Evolutionary conservation across 2,888 invertebrate species (phyloP).

Genomic region (Lordiphosa fenestrarum): DNA sequence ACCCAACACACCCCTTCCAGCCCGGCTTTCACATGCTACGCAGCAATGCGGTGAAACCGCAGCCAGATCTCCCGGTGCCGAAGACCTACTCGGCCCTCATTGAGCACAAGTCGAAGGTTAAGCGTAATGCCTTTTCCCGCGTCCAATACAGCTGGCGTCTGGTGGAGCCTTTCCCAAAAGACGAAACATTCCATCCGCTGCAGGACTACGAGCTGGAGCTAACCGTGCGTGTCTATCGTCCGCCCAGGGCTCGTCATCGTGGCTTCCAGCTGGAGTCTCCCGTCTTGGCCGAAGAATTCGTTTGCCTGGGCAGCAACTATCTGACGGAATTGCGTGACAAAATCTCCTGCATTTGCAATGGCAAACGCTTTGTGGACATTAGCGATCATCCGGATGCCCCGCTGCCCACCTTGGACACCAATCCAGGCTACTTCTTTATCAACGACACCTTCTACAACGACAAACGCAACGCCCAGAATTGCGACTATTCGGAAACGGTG

Average conservation of each 20-base stretch:
- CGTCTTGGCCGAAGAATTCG: slow-evolving; percentile 82
- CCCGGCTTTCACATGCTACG: slow-evolving; percentile 37
- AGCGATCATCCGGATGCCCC: slow-evolving; percentile 81
- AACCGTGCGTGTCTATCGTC: slow-evolving; percentile 81
- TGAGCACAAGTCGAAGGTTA: slow-evolving; percentile 34
- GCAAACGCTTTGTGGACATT: slow-evolving; percentile 83
- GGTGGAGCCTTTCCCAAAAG: neutral
- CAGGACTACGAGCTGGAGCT: slow-evolving; percentile 77
- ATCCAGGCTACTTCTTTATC: slow-evolving; percentile 88
- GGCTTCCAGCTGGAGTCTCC: slow-evolving; percentile 72
- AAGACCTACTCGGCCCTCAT: slow-evolving; percentile 32
- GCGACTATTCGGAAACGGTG: slow-evolving; percentile 86
- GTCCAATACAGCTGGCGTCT: slow-evolving; percentile 49
- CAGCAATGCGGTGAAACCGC: slow-evolving; percentile 8
- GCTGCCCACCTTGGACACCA: slow-evolving; percentile 46
- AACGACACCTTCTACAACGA: slow-evolving; percentile 91
- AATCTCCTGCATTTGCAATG: slow-evolving; percentile 88
- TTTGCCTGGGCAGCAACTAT: slow-evolving; percentile 85
- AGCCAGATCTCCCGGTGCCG: slow-evolving; percentile 27
- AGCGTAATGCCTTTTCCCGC: slow-evolving; percentile 62
- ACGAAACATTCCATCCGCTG: no score
- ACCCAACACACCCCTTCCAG: slow-evolving; percentile 23
- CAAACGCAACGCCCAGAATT: slow-evolving; percentile 82
- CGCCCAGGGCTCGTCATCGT: slow-evolving; percentile 78
- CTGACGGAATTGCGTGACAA: slow-evolving; percentile 88